Conservation (phyloP, 2,797 vertebrate species). For the Nyctalus aviator region DNA sequence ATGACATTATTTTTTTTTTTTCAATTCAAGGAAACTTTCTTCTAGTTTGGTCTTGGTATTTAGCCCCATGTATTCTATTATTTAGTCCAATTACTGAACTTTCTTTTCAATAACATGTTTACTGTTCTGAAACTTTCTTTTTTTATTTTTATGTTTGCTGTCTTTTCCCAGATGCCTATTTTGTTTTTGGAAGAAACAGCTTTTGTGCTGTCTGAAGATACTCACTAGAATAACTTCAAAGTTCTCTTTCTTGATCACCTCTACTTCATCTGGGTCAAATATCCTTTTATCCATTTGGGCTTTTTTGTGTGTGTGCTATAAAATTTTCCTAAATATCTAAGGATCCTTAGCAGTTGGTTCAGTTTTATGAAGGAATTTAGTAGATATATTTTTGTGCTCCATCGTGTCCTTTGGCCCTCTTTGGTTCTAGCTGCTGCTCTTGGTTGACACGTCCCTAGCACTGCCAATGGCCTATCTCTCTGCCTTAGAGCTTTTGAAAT, state of each 20-base stretch:
- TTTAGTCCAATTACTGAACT: not conserved
- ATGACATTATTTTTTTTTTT: not conserved
- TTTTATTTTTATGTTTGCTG: not conserved
- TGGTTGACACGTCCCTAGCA: not conserved
- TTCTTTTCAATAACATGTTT: not conserved
- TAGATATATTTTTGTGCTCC: not conserved
- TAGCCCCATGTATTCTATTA: not conserved
- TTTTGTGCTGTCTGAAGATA: not conserved
- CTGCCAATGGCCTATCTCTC: not conserved
- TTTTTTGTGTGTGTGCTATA: not conserved
- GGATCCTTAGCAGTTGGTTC: not conserved
- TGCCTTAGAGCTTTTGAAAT: not conserved
- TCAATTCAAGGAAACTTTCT: not conserved
- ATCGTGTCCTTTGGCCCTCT: not conserved
- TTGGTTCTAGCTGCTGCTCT: not conserved
- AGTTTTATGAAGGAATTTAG: not conserved
- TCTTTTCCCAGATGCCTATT: not conserved
- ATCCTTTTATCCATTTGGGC: not conserved
- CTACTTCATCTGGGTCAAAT: not conserved
- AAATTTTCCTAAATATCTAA: not conserved
- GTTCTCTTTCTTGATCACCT: slow-evolving; percentile 13
- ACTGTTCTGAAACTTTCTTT: not conserved
- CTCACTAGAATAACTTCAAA: slow-evolving; percentile 31
- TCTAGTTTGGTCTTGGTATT: not conserved
- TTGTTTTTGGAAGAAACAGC: not conserved